Percentiles rank a stretch among this genome's conserved stretches.
These are phyloP conservation scores for Panthera tigris DNA, from an alignment of 2,113 vertebrate genomes.

Conservation along the genomic window DNA sequence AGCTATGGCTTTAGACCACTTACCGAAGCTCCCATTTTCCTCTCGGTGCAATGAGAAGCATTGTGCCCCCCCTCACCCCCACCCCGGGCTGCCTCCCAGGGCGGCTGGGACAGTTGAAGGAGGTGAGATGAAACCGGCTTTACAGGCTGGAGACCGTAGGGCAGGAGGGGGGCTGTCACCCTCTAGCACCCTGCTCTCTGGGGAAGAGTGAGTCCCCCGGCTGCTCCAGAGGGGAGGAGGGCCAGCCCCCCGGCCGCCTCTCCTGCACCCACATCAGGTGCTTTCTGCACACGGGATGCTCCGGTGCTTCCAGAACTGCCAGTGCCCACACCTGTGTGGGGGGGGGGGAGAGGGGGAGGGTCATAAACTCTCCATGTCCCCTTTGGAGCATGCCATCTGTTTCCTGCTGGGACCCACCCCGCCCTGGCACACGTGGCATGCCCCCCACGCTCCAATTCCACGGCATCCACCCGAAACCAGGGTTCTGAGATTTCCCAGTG, in stretches of 20 bases:
- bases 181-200: background rate
- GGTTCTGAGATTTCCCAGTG: too few relatives aligned
- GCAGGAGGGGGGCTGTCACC: too few relatives aligned
- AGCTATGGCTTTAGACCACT: background rate
- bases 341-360: accelerated
- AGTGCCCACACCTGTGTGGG: too few relatives aligned
- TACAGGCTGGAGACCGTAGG: accelerated
- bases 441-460: accelerated
- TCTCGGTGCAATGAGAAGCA: background rate
- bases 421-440: background rate
- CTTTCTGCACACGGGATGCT: accelerated
- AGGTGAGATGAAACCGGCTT: accelerated
- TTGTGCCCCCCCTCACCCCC: too few relatives aligned
- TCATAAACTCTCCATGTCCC: background rate
- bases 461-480: background rate
- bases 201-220: accelerated
- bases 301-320: background rate
- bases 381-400: background rate
- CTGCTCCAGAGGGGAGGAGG: background rate
- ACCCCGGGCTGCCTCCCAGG: background rate
- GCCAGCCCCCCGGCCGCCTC: accelerated
- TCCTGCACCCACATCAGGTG: accelerated
- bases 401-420: background rate
- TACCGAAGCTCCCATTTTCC: background rate
- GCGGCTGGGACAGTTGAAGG: background rate